Base-by-base conservation (phyloP, 2,113 vertebrate genomes). In the Dromaius novaehollandiae region DNA sequence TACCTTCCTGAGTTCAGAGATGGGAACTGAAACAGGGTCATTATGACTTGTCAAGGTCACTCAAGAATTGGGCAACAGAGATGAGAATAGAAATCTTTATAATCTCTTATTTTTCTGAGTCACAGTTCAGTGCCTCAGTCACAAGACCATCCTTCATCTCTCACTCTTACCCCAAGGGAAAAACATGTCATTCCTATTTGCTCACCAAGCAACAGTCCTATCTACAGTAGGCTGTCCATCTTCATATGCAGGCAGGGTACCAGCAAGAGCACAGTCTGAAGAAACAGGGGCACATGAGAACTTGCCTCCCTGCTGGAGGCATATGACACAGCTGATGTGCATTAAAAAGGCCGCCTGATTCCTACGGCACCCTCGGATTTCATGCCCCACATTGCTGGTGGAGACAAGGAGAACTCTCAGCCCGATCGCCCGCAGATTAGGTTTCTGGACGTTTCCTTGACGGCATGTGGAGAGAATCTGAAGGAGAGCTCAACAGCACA, bases 401-500 rank as follows among this genome's bases (percentile, higher is more conserved):
- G 60, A 97, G 85, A 85, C 78, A 94, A 83, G 88, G n/a, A 90
- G 82, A 90, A 84, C 87, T 93, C n/a, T 16, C 95, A 95, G 87
- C 61, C 65, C 2, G 3, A 96, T 88, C 63, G 64, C 42, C 28
- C 82, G 71, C 89, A 86, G 95, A 95, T 97, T 96, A 93, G 11
- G 88, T 97, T 97, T 97, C 94, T 86, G 65, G 88, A 91, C 55
- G 18, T 90, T 96, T 95, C 89, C 82, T 95, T 91, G 89, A 81
- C 94, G 85, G 68, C 82, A 97, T 95, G 79, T 94, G 93, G 88
- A 91, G 94, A 88, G 95, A 95, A 93, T 97, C 82, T 93, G 91
- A 96, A 95, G 87, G 94, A 90, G 82, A 90, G 42, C 76, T 95
- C 94, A 91, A 90, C 82, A 91, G 93, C 55, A 84, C 20, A 88